Evolutionary conservation across 2,888 invertebrate genomes (phyloP), one percentile per base, ranked within the genome.

Genomic region (Pristionchus mayeri): DNA sequence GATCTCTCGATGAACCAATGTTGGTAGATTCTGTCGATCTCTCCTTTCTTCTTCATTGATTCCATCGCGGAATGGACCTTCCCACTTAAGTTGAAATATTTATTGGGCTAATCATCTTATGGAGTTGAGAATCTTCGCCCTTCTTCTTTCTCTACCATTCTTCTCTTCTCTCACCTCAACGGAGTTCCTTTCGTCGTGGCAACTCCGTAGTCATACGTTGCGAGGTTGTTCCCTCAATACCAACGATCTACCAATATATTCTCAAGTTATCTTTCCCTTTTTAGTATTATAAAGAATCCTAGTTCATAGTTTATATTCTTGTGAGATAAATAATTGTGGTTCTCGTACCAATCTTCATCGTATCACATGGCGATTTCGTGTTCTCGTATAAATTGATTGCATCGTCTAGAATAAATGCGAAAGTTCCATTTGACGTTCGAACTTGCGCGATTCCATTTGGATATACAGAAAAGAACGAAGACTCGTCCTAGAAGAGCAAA

Each of bases 1-100:
- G 75, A 44, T 24, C 37, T 40, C 44, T 75, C 75, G 40, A 75
- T 18, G 27, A 75, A 75, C 75, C 75, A 75, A 27, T 75, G n/a
- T 2, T 40, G 9, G 13, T 75, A n/a, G 13, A 75, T 44, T n/a
- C n/a, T 75, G 40, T 30, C 75, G 9, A 75, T 24, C 13, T 75
- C 75, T 44, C 75, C 75, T 18, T 44, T n/a, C 4, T 11, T 3
- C 3, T 44, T 34, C n/a, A 75, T 16, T 1, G 16, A 2, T 16
- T 75, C 24, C 37, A 75, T 75, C 16, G 75, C 75, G 6, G 13
- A 13, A n/a, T 37, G 18, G 67, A 67, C 37, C 21, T 16, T 34
- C 6, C 13, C 34, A 37, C 67, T 67, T 7, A 34, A 67, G 18
- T 44, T 7, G 11, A n/a, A 11, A 0, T 7, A 7, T 2, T 9